phyloP scores from a whole-genome alignment of 2,113 vertebrate species.

The Riparia riparia region DNA sequence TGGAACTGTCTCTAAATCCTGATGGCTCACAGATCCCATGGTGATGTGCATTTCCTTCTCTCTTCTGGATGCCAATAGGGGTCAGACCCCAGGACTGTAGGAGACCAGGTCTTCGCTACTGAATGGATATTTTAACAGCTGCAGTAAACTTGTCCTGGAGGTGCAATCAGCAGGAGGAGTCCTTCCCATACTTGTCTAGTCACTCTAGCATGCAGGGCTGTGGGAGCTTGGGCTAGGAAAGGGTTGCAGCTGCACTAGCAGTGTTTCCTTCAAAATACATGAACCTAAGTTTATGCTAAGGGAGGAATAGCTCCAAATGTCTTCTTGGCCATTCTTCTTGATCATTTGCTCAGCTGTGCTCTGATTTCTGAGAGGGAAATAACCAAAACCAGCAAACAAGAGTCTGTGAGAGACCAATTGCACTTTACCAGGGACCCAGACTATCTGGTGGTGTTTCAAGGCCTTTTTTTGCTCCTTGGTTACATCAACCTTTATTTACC shows the following conservation, averaged over 20 bases:
- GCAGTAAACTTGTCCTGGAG: not conserved
- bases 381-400: not conserved
- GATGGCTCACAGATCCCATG: not conserved
- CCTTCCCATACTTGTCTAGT: not conserved
- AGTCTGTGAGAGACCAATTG: not conserved
- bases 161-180: not conserved
- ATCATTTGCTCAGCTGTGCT: not conserved
- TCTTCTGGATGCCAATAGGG: not conserved
- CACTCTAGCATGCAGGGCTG: not conserved
- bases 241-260: not conserved
- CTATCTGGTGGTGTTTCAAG: not conserved
- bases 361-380: not conserved
- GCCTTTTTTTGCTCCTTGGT: not conserved
- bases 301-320: not conserved
- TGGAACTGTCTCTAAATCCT: not conserved
- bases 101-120: not conserved
- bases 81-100: not conserved
- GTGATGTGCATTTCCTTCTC: not conserved
- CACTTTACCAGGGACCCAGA: not conserved
- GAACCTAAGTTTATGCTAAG: not conserved
- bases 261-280: not conserved
- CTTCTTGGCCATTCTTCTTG: not conserved
- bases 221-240: not conserved
- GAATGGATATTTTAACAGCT: not conserved
- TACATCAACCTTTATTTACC: not conserved